Evolutionary conservation across 2,888 invertebrate species (phyloP), one percentile per base, ranked within the genome.

Genomic region (Pristionchus japonicus): DNA sequence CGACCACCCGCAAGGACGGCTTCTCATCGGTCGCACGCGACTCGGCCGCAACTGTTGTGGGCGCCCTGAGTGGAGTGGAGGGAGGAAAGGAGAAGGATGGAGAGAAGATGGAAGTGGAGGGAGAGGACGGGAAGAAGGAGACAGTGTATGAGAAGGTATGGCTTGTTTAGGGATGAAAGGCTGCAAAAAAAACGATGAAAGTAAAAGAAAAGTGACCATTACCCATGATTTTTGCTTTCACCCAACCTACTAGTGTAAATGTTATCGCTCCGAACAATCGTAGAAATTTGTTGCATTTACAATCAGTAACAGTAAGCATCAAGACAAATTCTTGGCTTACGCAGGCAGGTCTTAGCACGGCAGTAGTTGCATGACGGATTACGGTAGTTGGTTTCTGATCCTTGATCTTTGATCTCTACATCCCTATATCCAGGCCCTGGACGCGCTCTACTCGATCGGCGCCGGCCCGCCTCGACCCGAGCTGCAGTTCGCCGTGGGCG

Each of bases 391-490:
- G 27, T 80, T 47, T 49, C n/a, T 43, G 37, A 80, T 80, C 80
- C 23, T 27, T 67, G 57, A 57, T 40, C 17, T 34, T n/a, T 61
- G 64, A 43, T 57, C 34, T 40, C 7, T 52, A 4, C n/a, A n/a
- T n/a, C 6, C 7, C n/a, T 23, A n/a, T 37, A 84, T 86, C 15
- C 83, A 85, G 82, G 77, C 87, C 6, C n/a, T 40, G 3, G 49
- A 77, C 7, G 85, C 89, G 27, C 89, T 92, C 15, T 89, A 88
- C 70, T 83, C 88, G 2, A 89, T 92, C 61, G 92, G 91, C 23
- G 90, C 90, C 37, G 92, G 92, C 6, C 91, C 92, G 6, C 92
- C 92, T n/a, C 92, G 91, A 87, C 91, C 91, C 11, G 92, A 92
- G 64, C 88, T 92, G 1, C 92, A 92, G 84, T 86, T 92, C 74